phyloP scores from a whole-genome alignment of 2,113 vertebrate genomes.

The Progne subis region DNA sequence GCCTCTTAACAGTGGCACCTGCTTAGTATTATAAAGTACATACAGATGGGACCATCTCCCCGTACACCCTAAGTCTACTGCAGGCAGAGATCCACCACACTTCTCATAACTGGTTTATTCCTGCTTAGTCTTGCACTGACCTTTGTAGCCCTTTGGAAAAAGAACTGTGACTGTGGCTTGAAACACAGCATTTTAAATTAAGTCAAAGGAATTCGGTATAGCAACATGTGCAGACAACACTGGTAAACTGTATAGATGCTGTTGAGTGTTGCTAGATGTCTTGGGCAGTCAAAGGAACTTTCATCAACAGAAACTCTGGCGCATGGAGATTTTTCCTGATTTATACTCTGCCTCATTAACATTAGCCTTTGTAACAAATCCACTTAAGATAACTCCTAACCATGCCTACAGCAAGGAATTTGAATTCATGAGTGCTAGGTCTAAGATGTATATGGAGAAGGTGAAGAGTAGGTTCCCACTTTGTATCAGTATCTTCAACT shows the following conservation, averaged over 20 bases:
- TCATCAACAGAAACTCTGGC: background rate
- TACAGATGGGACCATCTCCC: background rate
- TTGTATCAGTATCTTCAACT: background rate
- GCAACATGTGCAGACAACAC: background rate
- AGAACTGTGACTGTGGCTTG: background rate
- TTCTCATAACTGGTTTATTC: background rate
- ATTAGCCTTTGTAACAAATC: background rate
- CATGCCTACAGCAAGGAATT: rapidly evolving
- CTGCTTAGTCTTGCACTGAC: background rate
- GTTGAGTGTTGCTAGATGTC: background rate
- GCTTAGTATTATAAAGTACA: background rate
- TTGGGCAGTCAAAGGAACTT: background rate
- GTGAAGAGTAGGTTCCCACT: background rate
- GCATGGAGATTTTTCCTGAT: background rate
- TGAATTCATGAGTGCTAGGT: background rate
- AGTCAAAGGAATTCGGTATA: background rate
- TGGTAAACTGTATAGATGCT: background rate
- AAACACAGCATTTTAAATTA: background rate
- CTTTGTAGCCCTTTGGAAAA: background rate
- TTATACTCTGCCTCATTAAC: background rate
- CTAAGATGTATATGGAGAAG: background rate
- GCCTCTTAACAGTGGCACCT: background rate
- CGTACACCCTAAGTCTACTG: background rate
- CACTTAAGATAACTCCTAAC: background rate
- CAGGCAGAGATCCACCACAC: background rate